Evolutionary conservation across 2,888 invertebrate genomes (phyloP).

Genomic region (Leptinotarsa juncta): DNA sequence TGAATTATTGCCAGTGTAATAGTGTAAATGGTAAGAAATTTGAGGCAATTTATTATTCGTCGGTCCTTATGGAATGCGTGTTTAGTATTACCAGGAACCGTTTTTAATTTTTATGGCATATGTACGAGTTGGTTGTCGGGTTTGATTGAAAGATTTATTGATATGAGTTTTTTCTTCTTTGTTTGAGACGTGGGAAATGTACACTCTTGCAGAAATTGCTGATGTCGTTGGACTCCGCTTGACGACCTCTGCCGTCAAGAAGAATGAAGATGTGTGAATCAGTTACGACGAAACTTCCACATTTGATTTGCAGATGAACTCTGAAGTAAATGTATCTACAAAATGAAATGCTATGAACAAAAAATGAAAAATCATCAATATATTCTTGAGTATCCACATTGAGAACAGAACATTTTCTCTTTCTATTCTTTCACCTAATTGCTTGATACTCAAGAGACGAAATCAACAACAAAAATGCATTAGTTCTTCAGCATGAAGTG

Average conservation of each 20-base stretch:
- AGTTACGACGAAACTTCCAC: neutral
- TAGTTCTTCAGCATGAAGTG: no score
- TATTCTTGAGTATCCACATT: no score
- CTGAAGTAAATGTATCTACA: neutral
- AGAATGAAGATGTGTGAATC: conserved; percentile 1
- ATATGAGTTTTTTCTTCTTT: conserved; percentile 10
- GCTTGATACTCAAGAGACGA: no score
- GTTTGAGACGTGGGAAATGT: conserved; percentile 24
- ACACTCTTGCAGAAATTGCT: conserved; percentile 2
- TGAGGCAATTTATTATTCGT: conserved; percentile 27
- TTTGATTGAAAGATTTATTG: conserved; percentile 26
- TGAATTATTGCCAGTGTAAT: conserved; percentile 47
- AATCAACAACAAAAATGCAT: no score
- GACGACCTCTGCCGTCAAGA: neutral
- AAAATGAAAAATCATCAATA: no score
- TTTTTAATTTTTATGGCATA: conserved; percentile 29
- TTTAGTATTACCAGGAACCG: conserved; percentile 26
- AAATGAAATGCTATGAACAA: no score
- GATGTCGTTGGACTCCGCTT: neutral
- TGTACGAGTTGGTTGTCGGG: conserved; percentile 4
- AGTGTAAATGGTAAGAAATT: conserved; percentile 47
- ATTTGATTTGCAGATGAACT: neutral
- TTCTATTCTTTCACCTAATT: no score
- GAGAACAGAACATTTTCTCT: no score
- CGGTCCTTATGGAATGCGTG: conserved; percentile 22